These are phyloP conservation scores for Strix uralensis DNA, from an alignment of 2,113 vertebrate species.

Conservation along the genomic window DNA sequence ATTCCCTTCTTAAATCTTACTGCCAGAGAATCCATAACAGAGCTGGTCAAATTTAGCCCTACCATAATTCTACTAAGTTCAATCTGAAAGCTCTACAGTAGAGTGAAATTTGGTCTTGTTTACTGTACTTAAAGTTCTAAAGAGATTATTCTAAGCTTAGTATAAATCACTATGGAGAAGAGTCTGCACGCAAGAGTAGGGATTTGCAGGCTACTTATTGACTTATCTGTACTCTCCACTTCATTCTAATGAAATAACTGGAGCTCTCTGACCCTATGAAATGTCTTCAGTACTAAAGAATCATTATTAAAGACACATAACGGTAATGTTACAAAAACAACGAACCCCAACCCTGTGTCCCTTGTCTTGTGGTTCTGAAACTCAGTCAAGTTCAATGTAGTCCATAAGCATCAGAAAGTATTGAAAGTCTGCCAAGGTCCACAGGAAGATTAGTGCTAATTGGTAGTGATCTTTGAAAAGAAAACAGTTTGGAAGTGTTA, in stretches of 20 bases:
- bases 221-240: slow-evolving; percentile 30
- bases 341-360: not conserved
- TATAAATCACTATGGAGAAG: not conserved
- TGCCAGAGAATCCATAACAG: not conserved
- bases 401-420: slow-evolving; percentile 12
- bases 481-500: slow-evolving; percentile 29
- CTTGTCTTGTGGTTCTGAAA: slow-evolving; percentile 27
- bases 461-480: slow-evolving; percentile 8
- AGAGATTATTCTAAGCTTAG: slow-evolving; percentile 47
- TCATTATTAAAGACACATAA: slow-evolving; percentile 18
- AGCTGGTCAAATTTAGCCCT: not conserved
- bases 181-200: not conserved
- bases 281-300: not conserved
- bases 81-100: not conserved
- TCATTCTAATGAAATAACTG: slow-evolving; percentile 53
- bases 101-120: not conserved
- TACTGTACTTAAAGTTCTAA: slow-evolving; percentile 37
- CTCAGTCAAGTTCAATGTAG: not conserved
- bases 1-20: not conserved
- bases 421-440: not conserved
- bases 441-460: slow-evolving; percentile 49
- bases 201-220: slow-evolving; percentile 44
- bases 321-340: not conserved
- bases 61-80: not conserved
- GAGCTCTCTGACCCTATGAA: slow-evolving; percentile 27